These are phyloP conservation scores for Cephus nigrinus DNA, from an alignment of 2,888 invertebrate species.

Conservation along the genomic window DNA sequence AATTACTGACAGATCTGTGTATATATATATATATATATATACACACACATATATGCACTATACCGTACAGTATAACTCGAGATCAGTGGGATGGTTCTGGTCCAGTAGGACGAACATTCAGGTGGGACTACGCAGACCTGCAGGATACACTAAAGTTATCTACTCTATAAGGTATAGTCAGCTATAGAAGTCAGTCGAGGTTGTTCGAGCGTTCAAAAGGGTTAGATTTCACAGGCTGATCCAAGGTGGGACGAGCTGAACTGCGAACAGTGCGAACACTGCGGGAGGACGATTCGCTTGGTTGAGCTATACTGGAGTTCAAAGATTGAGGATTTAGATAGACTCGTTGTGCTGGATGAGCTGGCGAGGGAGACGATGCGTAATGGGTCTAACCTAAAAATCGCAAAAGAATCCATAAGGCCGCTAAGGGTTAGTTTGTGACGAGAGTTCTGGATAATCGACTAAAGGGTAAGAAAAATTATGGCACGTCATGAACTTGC, in stretches of 20 bases:
- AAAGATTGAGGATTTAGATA: slow-evolving; percentile 43
- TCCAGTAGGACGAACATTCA: slow-evolving; percentile 42
- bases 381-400: slow-evolving; percentile 26
- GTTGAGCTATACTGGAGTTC: slow-evolving; percentile 29
- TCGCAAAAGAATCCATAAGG: no score
- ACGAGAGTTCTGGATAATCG: background rate
- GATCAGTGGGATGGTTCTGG: slow-evolving; percentile 59
- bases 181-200: slow-evolving; percentile 24
- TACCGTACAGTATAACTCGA: slow-evolving; percentile 41
- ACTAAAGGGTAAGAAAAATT: background rate
- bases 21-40: background rate
- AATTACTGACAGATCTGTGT: no score
- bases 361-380: slow-evolving; percentile 37
- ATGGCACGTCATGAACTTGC: no score
- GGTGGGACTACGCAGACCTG: slow-evolving; percentile 29
- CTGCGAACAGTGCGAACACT: background rate
- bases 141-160: background rate
- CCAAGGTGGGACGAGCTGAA: slow-evolving; percentile 25
- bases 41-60: background rate
- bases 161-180: background rate
- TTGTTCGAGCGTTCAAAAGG: slow-evolving; percentile 38
- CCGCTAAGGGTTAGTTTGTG: no score
- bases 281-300: background rate
- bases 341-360: slow-evolving; percentile 28
- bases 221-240: slow-evolving; percentile 58